A percentile compares a stretch with the other conserved stretches of the same genome.
Evolutionary conservation across 2,888 invertebrate species (phyloP).

Genomic region (Adela reaumurella): DNA sequence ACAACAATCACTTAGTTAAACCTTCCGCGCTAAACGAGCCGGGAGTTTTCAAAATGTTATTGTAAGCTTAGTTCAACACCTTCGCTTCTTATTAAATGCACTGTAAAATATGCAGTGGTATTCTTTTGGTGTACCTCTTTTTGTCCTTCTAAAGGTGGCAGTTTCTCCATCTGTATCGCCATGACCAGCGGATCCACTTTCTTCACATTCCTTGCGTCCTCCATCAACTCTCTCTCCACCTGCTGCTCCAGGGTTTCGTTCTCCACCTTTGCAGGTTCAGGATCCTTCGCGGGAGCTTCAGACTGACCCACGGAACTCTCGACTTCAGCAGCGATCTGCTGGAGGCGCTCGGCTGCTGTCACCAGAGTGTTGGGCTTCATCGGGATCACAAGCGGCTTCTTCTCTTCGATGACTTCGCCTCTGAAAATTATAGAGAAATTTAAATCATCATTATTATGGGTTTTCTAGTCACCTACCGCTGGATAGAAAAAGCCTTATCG

Average conservation of each 20-base stretch:
- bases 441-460: no score
- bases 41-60: no score
- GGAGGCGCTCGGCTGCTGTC: slow-evolving; percentile 44
- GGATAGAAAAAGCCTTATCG: no score
- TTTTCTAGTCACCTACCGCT: no score
- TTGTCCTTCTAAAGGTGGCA: slow-evolving; percentile 57
- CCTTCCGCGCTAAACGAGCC: no score
- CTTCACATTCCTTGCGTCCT: slow-evolving; percentile 47
- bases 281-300: slow-evolving; percentile 24
- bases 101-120: no score
- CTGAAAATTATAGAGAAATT: slow-evolving; percentile 36
- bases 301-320: slow-evolving; percentile 41
- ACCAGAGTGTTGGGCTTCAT: slow-evolving; percentile 56
- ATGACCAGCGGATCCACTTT: slow-evolving; percentile 30
- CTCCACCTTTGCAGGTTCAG: slow-evolving; percentile 40
- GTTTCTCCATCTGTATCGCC: slow-evolving; percentile 56
- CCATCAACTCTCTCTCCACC: slow-evolving; percentile 69
- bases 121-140: slow-evolving; percentile 47
- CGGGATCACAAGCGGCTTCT: slow-evolving; percentile 63
- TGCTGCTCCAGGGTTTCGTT: slow-evolving; percentile 61
- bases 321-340: slow-evolving; percentile 45
- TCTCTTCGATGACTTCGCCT: slow-evolving; percentile 48
- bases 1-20: no score
- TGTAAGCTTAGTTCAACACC: no score
- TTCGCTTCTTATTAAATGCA: no score